Evolutionary conservation across 2,797 vertebrate genomes (phyloP).

Genomic region (Scomberomorus guttatus): DNA sequence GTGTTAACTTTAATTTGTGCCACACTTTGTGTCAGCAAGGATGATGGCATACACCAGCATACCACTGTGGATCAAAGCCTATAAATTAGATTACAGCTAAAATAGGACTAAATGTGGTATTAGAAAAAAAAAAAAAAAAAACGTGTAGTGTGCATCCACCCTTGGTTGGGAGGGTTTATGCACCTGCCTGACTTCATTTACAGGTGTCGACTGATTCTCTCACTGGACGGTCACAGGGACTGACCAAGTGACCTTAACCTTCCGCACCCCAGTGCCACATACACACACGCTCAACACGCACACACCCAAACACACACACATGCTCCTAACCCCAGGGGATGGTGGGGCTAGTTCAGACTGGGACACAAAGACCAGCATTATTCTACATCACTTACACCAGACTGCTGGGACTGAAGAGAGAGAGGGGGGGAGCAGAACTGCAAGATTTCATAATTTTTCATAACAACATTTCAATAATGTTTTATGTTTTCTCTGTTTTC

Average conservation of each 20-base stretch:
- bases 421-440: constrained; percentile 17
- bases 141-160: constrained; percentile 65
- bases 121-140: constrained; percentile 39
- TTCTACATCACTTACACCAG: constrained; percentile 74
- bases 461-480: constrained; percentile 30
- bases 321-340: constrained; percentile 53
- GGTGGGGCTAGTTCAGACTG: constrained; percentile 61
- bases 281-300: constrained; percentile 48
- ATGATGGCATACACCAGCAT: background rate
- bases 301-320: constrained; percentile 42
- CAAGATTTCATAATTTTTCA: constrained; percentile 55
- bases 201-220: constrained; percentile 88
- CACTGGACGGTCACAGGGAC: constrained; percentile 84
- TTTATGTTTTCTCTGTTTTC: background rate
- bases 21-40: constrained; percentile 14
- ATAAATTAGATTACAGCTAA: constrained; percentile 49
- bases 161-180: constrained; percentile 71
- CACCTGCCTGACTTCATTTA: constrained; percentile 90
- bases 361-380: constrained; percentile 87
- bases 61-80: constrained; percentile 10
- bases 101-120: constrained; percentile 61
- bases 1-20: constrained; percentile 6
- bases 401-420: constrained; percentile 30
- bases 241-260: constrained; percentile 89
- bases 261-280: constrained; percentile 76